Conservation (phyloP, 2,113 vertebrate species). For the Pogona vitticeps region DNA sequence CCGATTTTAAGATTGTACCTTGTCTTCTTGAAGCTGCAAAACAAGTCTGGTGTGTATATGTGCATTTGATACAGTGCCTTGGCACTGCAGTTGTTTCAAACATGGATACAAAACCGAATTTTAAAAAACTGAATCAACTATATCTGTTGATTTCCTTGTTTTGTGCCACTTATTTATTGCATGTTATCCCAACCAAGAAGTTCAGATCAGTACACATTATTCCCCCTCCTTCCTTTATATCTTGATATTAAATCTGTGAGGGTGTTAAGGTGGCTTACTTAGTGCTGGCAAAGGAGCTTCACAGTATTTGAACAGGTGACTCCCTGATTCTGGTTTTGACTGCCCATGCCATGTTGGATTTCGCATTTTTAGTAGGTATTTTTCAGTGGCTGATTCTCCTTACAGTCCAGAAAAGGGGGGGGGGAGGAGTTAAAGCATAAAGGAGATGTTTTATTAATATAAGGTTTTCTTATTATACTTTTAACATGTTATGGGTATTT, state of each 20-base stretch:
- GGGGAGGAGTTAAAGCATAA: no score
- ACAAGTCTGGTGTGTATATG: slow-evolving; percentile 85
- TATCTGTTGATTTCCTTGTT: not conserved
- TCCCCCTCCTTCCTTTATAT: not conserved
- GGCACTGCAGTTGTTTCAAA: not conserved
- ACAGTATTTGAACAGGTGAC: not conserved
- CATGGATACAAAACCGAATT: not conserved
- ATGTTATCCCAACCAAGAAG: not conserved
- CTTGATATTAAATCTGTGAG: not conserved
- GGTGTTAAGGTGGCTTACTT: not conserved
- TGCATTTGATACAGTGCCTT: not conserved
- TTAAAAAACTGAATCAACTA: not conserved
- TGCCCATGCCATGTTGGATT: not conserved
- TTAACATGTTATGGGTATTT: not conserved
- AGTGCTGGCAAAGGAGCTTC: not conserved
- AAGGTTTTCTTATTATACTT: not conserved
- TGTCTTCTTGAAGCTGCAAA: slow-evolving; percentile 92
- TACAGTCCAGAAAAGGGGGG: not conserved
- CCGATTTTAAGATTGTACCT: slow-evolving; percentile 74
- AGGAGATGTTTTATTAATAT: not conserved
- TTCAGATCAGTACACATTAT: not conserved
- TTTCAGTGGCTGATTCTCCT: not conserved
- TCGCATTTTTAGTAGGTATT: not conserved
- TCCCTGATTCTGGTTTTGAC: not conserved
- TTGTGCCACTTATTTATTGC: not conserved